Evolutionary conservation across 2,888 invertebrate species (phyloP).

Genomic region (Synergus japonicus): DNA sequence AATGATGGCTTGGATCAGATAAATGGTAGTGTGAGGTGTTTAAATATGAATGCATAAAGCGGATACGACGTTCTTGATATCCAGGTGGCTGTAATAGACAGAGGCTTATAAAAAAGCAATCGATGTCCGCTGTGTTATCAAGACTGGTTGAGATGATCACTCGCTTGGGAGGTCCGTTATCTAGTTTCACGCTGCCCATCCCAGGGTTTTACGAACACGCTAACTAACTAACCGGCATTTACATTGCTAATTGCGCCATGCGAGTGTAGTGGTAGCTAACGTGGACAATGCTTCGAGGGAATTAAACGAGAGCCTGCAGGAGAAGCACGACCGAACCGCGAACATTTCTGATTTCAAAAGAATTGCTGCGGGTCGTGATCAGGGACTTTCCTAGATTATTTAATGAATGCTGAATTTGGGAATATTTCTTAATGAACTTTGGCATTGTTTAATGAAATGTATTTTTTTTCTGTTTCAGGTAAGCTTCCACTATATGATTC

Average conservation of each 20-base stretch:
- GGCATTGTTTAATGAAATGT: neutral
- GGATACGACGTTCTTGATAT: conserved; percentile 10
- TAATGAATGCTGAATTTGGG: neutral
- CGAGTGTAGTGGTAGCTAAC: conserved; percentile 73
- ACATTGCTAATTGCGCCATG: conserved; percentile 77
- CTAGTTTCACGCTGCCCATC: conserved; percentile 64
- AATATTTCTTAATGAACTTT: neutral
- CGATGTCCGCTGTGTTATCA: conserved; percentile 69
- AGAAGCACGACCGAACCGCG: conserved; percentile 45
- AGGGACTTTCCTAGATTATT: neutral
- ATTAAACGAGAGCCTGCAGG: conserved; percentile 61
- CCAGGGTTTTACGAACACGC: conserved; percentile 72
- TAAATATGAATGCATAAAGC: conserved; percentile 7
- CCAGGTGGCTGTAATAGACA: conserved; percentile 23
- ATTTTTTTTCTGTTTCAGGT: conserved; percentile 24
- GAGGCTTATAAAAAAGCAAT: conserved; percentile 55
- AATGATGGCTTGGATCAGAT: neutral
- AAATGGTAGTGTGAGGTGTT: neutral
- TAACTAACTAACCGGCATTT: conserved; percentile 76
- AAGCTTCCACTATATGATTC: neutral
- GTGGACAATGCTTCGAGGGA: conserved; percentile 73
- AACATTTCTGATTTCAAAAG: conserved; percentile 51
- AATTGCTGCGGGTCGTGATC: conserved; percentile 41
- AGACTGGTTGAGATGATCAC: conserved; percentile 71
- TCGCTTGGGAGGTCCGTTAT: conserved; percentile 76